Base-by-base conservation (phyloP, 1,140 invertebrate species). In the Ptiloglossa arizonensis region DNA sequence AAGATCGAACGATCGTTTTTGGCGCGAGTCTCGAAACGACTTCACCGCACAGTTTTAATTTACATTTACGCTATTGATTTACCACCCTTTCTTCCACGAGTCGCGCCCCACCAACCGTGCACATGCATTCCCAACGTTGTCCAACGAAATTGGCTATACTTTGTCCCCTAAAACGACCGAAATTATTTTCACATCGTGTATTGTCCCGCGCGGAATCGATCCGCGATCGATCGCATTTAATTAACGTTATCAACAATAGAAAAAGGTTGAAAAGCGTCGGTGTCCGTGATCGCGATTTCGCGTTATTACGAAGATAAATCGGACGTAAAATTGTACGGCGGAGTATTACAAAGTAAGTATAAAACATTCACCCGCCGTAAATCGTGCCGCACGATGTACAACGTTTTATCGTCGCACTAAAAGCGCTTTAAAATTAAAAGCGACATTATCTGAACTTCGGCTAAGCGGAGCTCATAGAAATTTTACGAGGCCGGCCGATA, bases 361-460 rank as follows among this genome's bases (percentile, higher is more conserved):
- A 63, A 71, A 77, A 69, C 29, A 71, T 52, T 70, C 57, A 38
- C 2, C 15, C n/a, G n/a, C 24, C 17, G 44, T 62, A 71, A 77
- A 77, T 54, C 38, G 68, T 27, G 54, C 2, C 11, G 38, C 22
- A 1, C 17, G 19, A 27, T 35, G 50, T 50, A 57, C 54, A 69
- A 63, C 35, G 70, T 70, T 82, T 83, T 62, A 79, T 79, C 57
- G 69, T 54, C 64, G 75, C 48, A 24, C 32, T 67, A 62, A 62
- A 81, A 50, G 76, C 41, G 64, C 41, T 78, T 83, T 83, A 82
- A 79, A 83, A 83, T 83, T 82, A 79, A 83, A 83, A 54, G 70
- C 57, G 46, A 68, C 64, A 74, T 83, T 78, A 67, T 82, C 59
- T 68, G 52, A 57, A 79, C 63, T 79, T 70, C 11, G 60, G 63